Base-by-base conservation (phyloP, 2,888 invertebrate species). In the Pasiphila rectangulata region DNA sequence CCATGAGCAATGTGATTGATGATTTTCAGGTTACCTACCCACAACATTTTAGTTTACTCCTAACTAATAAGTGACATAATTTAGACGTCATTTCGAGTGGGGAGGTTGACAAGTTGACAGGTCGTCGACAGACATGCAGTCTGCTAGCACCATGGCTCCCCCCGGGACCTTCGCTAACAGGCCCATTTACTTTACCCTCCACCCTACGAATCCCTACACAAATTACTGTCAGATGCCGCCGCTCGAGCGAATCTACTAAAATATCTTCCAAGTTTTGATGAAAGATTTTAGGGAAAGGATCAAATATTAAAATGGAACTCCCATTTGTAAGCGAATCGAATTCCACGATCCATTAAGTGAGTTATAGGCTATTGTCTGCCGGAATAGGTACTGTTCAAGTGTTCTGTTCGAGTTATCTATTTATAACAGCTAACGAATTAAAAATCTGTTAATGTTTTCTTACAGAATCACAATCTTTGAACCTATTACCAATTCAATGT, bases 131-230 rank as follows among this genome's bases (percentile, higher is more conserved):
- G 53, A 19, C 51, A 25, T 52, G 54, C 56, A 57, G 51, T 52
- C 45, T 56, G 25, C 41, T n/a, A 13, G n/a, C 46, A 34, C 39
- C 49, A 32, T 48, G 52, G 39, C 41, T 12, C 32, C 20, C 39
- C 32, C 34, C 32, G 15, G 7, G 36, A 27, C 17, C 35, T 38
- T 55, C 58, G 44, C 61, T 60, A 63, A 55, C 57, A 53, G 61
- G 59, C 64, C 62, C 61, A 52, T 70, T 68, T 65, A 66, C 69
- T 70, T 68, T 65, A 66, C 69, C 68, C 65, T 56, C 59, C 65
- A 64, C 69, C 70, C 68, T 68, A 68, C 41, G 67, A 67, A 69
- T 68, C 70, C 64, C 61, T 59, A 61, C 56, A 61, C 59, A 66
- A 36, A 64, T 69, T 63, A 67, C 61, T 63, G 61, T 62, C 65